phyloP scores from a whole-genome alignment of 2,113 vertebrate genomes.

The Aspiorhynchus laticeps region DNA sequence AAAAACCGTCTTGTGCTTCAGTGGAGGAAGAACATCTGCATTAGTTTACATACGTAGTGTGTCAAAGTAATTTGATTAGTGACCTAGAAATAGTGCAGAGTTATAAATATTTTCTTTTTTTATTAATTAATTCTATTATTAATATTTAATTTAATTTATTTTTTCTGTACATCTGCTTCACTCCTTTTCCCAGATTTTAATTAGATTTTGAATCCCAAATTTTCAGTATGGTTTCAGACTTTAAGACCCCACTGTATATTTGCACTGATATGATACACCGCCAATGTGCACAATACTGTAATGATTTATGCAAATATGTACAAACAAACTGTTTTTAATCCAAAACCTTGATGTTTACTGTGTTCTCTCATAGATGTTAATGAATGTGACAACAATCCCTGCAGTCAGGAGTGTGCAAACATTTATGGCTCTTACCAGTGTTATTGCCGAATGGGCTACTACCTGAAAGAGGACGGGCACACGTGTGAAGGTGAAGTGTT shows the following conservation, averaged over 20 bases:
- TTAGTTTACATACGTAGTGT: not conserved
- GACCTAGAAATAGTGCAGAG: not conserved
- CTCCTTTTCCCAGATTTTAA: not conserved
- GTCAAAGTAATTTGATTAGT: not conserved
- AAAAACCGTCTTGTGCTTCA: not conserved
- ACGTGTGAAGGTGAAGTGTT: constrained; percentile 83
- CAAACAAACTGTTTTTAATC: not conserved
- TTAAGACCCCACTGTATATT: not conserved
- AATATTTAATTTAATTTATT: not conserved
- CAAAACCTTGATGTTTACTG: not conserved
- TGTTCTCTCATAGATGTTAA: constrained; percentile 80
- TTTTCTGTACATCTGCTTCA: not conserved
- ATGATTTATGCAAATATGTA: not conserved
- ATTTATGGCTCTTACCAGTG: constrained; percentile 95
- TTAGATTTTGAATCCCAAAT: not conserved
- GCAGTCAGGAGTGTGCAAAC: constrained; percentile 93
- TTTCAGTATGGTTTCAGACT: not conserved
- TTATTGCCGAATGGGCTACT: constrained; percentile 91
- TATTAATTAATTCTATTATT: not conserved
- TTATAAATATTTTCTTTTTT: not conserved
- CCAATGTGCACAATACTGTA: not conserved
- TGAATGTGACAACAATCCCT: constrained; percentile 85
- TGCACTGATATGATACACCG: not conserved
- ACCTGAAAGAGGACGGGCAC: constrained; percentile 87
- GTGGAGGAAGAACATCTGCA: not conserved